A percentile compares a stretch with the other conserved stretches of the same genome.
These are phyloP conservation scores for Drosophila parthenogenetica DNA, from an alignment of 2,888 invertebrate species.

Conservation along the genomic window DNA sequence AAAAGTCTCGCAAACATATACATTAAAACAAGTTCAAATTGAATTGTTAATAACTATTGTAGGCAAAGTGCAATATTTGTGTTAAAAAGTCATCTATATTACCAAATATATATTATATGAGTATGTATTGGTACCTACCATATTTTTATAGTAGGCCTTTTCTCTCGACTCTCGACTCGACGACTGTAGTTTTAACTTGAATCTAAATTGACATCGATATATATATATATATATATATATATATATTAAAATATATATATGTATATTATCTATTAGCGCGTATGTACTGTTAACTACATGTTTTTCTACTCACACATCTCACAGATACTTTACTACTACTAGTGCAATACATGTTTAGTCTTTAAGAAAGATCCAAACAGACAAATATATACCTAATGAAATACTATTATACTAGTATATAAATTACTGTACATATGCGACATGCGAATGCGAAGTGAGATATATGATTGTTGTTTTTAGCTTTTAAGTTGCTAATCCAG, in stretches of 20 bases:
- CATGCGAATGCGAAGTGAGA: conserved; percentile 37
- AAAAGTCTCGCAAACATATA: conserved; percentile 11
- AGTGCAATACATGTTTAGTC: conserved; percentile 65
- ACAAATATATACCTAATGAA: conserved; percentile 36
- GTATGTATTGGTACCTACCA: conserved; percentile 62
- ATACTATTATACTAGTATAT: conserved; percentile 3
- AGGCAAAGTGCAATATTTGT: conserved; percentile 74
- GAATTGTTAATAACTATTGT: conserved; percentile 76
- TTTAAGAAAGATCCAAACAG: conserved; percentile 56
- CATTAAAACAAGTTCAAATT: conserved; percentile 69
- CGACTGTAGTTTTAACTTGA: conserved; percentile 66
- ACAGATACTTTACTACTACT: conserved; percentile 67
- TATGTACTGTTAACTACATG: conserved; percentile 74
- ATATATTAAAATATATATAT: background rate
- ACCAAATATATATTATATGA: conserved; percentile 8
- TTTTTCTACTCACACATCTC: conserved; percentile 74
- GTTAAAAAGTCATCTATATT: conserved; percentile 32
- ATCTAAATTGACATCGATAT: conserved; percentile 43
- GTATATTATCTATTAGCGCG: conserved; percentile 53
- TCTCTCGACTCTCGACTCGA: conserved; percentile 67
- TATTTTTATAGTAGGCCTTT: conserved; percentile 79
- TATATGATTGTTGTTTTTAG: conserved; percentile 82
- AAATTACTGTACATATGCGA: conserved; percentile 17
- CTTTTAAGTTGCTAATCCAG: conserved; percentile 58
- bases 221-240: conserved; percentile 14